Evolutionary conservation across 2,113 vertebrate genomes (phyloP), one percentile per base, ranked within the genome.

Genomic region (Paramormyrops kingsleyae): DNA sequence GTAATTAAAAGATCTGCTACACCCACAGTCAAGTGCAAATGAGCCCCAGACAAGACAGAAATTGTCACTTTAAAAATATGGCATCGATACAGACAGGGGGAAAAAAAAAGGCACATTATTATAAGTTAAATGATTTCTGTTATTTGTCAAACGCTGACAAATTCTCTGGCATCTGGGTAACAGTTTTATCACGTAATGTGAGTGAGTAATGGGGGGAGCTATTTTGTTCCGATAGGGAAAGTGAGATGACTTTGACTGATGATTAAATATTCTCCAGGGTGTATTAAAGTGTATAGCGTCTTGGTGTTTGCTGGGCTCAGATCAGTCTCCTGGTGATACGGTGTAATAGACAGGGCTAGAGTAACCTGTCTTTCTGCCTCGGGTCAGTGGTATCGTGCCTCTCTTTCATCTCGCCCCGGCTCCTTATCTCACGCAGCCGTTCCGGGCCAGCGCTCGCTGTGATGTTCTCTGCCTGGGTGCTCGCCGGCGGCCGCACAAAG

Each of bases 121-220:
- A 56, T 42, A 53, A 56, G 46, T 56, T 87, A 53, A 87, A 87
- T 50, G 85, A 56, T 87, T 87, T 87, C 49, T 53, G 50, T 87
- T 87, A 53, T 87, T 31, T 87, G 49, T 53, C 49, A 56, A 87
- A 87, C 2, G 27, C 21, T 47, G 85, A 87, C 50, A 52, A 87
- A 35, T 52, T 39, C 12, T 24, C 50, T 87, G 50, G 24, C n/a
- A 19, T 53, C 85, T 53, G 27, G 27, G 50, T 87, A 87, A 87
- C 47, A 87, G 85, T 13, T 53, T 53, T 53, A 35, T 53, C 46
- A 53, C 13, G 31, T 53, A 56, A 87, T 35, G 85, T 10, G 74
- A 50, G n/a, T 86, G 83, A 86, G 44, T 47, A 86, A 86, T 87
- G 85, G 50, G 5, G 59, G 50, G 10, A 0, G 50, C n/a, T 87